These are phyloP conservation scores for Oncorhynchus clarkii DNA, from an alignment of 2,113 vertebrate species.

Conservation along the genomic window DNA sequence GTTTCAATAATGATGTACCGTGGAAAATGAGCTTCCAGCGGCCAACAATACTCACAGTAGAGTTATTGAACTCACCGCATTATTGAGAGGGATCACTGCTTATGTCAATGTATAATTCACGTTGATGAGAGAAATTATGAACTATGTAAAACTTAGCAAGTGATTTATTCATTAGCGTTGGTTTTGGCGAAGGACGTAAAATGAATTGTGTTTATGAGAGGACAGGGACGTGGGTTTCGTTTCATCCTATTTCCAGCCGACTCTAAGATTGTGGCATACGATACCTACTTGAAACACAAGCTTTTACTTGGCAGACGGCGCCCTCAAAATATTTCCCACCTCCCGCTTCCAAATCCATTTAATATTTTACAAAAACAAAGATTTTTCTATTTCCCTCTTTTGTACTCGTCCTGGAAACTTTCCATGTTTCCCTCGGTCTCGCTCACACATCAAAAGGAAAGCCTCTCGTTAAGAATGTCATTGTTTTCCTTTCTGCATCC, in stretches of 20 bases:
- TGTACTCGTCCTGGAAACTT: conserved; percentile 17
- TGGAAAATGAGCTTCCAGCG: background rate
- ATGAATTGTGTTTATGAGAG: background rate
- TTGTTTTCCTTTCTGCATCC: conserved; percentile 15
- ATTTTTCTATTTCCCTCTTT: conserved; percentile 10
- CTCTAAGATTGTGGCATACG: background rate
- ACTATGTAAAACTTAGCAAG: background rate
- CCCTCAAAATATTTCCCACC: background rate
- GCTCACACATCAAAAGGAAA: conserved; percentile 24
- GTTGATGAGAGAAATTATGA: background rate
- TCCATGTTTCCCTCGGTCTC: conserved; percentile 7
- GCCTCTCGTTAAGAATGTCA: conserved; percentile 10
- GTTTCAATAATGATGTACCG: conserved; percentile 33
- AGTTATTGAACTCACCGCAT: background rate
- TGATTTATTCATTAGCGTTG: background rate
- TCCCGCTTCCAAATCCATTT: conserved; percentile 1
- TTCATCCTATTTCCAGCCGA: background rate
- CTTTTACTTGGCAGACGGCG: background rate
- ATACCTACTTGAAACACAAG: background rate
- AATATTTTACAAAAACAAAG: conserved; percentile 10
- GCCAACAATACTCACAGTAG: background rate
- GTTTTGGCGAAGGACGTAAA: background rate
- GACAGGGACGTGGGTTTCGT: background rate
- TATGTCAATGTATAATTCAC: background rate
- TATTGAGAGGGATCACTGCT: background rate